These are phyloP conservation scores for Hyppa rectilinea DNA, from an alignment of 2,888 invertebrate species.

Conservation along the genomic window DNA sequence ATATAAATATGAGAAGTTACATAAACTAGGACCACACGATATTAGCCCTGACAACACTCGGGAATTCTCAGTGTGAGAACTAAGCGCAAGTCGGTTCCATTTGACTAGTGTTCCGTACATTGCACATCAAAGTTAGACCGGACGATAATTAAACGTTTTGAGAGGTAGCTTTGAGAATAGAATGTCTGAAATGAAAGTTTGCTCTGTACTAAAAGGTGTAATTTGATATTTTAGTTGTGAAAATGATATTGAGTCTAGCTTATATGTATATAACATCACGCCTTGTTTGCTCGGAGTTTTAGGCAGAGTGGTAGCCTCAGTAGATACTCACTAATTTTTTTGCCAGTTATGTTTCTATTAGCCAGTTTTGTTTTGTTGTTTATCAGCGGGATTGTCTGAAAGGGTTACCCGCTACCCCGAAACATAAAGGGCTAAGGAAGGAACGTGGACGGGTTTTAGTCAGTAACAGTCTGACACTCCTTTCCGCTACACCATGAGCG, in stretches of 20 bases:
- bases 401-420: too few relatives aligned
- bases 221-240: background rate
- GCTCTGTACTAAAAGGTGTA: background rate
- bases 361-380: too few relatives aligned
- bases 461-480: too few relatives aligned
- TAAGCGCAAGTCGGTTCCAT: conserved; percentile 21
- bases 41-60: conserved; percentile 40
- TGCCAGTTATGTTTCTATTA: too few relatives aligned
- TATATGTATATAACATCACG: background rate
- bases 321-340: too few relatives aligned
- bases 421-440: too few relatives aligned
- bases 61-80: conserved; percentile 37
- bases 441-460: too few relatives aligned
- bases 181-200: conserved; percentile 17
- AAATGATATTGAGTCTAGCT: background rate
- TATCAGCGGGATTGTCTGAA: too few relatives aligned
- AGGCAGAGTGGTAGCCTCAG: too few relatives aligned
- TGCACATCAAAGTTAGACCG: conserved; percentile 37
- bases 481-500: too few relatives aligned
- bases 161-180: background rate
- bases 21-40: background rate
- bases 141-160: conserved; percentile 43
- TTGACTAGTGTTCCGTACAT: conserved; percentile 51
- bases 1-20: conserved; percentile 33
- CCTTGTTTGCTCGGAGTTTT: too few relatives aligned